Base-by-base conservation (phyloP, 30 jellyfish, hydroid and myxozoan genomes). In the Pelagia noctiluca region DNA sequence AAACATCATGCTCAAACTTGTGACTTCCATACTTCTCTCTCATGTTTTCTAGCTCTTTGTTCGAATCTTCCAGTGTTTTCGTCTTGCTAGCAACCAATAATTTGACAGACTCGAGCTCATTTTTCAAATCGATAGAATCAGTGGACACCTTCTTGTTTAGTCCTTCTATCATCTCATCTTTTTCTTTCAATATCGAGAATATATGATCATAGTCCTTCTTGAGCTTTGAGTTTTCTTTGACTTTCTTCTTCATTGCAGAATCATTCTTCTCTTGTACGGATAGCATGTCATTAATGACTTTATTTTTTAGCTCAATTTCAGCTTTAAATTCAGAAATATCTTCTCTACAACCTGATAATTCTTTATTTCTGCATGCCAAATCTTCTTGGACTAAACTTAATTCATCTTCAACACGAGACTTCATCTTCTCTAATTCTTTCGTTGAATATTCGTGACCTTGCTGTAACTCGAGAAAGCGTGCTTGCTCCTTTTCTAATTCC, bases 21-120 rank as follows among this genome's bases (percentile, higher is more conserved):
- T 80, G 83, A 67, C 90, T 67, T 21, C 79, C 90, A 8, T 64
- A 53, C 35, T 80, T 71, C 26, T 28, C 50, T 77, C 48, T 60
- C 33, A 80, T 5, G 10, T 66, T 66, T 42, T 49, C 77, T 46
- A 22, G 50, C 28, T 49, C 16, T 64, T 84, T 0, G 21, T 25
- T 8, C 54, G 65, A 35, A 28, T 29, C 37, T 66, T 80, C 57
- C 65, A 53, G 18, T 65, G 77, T 29, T 80, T 57, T 0, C 67
- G 77, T 26, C 50, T 80, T n/a, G 57, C 71, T 30, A 71, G 24
- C 29, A 80, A 30, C 47, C 42, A n/a, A 23, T 80, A 47, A 3
- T 80, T 68, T 0, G 50, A 52, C 48, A n/a, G 12, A 19, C 21
- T 52, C 21, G 4, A 52, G 30, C 26, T 52, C 28, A 4, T 19